A percentile compares a stretch with the other conserved stretches of the same genome.
Conservation (phyloP, 2,888 invertebrate genomes). For the Eledona agricola region DNA sequence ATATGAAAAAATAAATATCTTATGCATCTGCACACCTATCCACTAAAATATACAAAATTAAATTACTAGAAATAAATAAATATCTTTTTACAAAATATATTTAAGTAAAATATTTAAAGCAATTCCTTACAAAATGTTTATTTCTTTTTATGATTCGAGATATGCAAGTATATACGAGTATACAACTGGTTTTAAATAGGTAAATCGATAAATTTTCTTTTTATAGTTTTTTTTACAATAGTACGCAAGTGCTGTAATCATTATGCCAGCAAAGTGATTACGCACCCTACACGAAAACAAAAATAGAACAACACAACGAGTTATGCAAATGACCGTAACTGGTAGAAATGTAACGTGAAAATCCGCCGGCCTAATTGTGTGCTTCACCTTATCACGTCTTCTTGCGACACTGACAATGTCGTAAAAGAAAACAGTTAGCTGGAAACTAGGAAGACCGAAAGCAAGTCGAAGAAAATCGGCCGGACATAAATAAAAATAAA, state of each 20-base stretch:
- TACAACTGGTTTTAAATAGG: constrained; percentile 6
- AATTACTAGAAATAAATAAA: constrained; percentile 36
- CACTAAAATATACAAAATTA: constrained; percentile 29
- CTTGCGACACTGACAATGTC: constrained; percentile 13
- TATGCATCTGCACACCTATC: constrained; percentile 42
- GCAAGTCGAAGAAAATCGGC: too few species aligned
- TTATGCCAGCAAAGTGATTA: too few species aligned
- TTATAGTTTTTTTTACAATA: too few species aligned
- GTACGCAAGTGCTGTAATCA: too few species aligned
- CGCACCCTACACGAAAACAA: too few species aligned
- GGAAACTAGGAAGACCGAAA: constrained; percentile 1
- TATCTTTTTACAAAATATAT: constrained; percentile 27
- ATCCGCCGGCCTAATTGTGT: constrained; percentile 14
- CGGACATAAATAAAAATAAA: constrained; percentile 38
- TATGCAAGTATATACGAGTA: constrained; percentile 2
- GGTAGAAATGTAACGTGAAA: not conserved
- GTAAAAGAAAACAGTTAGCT: constrained; percentile 1
- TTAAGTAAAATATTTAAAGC: constrained; percentile 35
- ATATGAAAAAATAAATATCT: constrained; percentile 39
- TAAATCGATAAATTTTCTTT: constrained; percentile 10
- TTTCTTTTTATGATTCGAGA: constrained; percentile 18
- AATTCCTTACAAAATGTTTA: constrained; percentile 26
- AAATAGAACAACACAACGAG: too few species aligned
- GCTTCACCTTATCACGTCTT: constrained; percentile 4
- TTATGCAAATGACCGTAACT: too few species aligned